Evolutionary conservation across 2,797 vertebrate genomes (phyloP).

Genomic region (Cryptoblepharus egeriae): DNA sequence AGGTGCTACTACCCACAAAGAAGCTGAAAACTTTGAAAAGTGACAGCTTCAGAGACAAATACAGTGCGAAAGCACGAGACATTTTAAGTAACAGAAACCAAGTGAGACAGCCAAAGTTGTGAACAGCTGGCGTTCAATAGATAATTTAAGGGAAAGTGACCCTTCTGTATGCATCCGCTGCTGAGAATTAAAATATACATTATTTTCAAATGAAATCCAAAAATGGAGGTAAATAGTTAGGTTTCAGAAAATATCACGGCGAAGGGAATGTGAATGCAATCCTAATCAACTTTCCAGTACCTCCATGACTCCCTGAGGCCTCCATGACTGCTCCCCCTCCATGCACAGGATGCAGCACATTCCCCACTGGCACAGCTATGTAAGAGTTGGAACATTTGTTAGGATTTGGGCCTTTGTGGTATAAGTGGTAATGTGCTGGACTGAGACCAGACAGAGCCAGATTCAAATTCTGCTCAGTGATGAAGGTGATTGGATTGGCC

Average conservation of each 20-base stretch:
- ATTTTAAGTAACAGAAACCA: constrained; percentile 75
- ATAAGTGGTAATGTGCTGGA: no score
- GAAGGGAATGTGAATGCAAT: no score
- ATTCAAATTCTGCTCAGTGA: no score
- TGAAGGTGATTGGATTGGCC: no score
- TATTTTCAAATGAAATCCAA: constrained; percentile 59
- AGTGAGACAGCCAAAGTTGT: constrained; percentile 72
- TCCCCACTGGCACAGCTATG: no score
- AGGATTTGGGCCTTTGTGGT: no score
- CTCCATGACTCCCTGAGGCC: no score
- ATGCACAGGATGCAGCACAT: no score
- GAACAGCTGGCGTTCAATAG: constrained; percentile 85
- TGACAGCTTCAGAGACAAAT: constrained; percentile 52
- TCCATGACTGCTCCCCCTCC: no score
- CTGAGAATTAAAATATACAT: constrained; percentile 42
- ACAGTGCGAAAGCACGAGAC: constrained; percentile 64
- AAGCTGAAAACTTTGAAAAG: constrained; percentile 43
- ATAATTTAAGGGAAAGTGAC: constrained; percentile 86
- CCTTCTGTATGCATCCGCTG: constrained; percentile 77
- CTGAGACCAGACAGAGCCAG: no score
- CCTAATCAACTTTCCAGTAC: no score
- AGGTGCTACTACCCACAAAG: constrained; percentile 66
- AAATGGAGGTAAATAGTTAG: constrained; percentile 42
- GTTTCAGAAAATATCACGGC: not conserved
- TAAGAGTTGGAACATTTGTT: no score